Percentiles rank a stretch among this genome's conserved stretches.
These are phyloP conservation scores for Zoanthus solanderi DNA, from an alignment of 92 coral and sea anemone species.

Conservation along the genomic window DNA sequence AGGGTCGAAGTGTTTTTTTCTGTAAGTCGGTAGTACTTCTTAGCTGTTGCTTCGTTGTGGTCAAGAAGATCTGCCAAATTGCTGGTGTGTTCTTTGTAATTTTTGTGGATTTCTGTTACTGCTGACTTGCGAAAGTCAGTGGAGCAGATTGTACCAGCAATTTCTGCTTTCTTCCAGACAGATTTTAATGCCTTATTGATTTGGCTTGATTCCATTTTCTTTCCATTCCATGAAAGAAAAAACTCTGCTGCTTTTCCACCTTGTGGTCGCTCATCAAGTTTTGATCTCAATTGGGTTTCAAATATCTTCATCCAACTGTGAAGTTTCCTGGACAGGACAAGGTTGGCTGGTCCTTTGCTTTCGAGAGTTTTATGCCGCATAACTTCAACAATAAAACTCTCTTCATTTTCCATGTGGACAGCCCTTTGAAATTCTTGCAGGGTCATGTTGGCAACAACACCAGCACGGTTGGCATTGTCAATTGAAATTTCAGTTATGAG, in stretches of 20 bases:
- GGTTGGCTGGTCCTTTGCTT: slow-evolving; percentile 67
- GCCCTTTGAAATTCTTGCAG: slow-evolving; percentile 61
- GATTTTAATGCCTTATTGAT: slow-evolving; percentile 30
- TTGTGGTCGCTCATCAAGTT: neutral
- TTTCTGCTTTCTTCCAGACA: slow-evolving; percentile 60
- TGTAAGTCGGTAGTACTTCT: slow-evolving; percentile 33
- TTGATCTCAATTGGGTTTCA: slow-evolving; percentile 41
- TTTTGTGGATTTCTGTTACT: neutral
- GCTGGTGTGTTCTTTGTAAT: neutral
- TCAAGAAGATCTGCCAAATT: slow-evolving; percentile 49
- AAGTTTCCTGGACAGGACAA: slow-evolving; percentile 48
- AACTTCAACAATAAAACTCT: slow-evolving; percentile 46
- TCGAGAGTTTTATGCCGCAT: slow-evolving; percentile 67
- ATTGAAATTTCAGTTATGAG: slow-evolving; percentile 68
- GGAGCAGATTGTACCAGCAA: slow-evolving; percentile 50
- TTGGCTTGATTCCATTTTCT: slow-evolving; percentile 57
- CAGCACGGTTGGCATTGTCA: slow-evolving; percentile 73
- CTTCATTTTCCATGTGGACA: slow-evolving; percentile 29
- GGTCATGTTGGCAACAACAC: slow-evolving; percentile 75
- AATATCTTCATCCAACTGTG: slow-evolving; percentile 65
- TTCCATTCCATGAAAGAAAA: slow-evolving; percentile 65
- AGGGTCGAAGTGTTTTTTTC: slow-evolving; percentile 15
- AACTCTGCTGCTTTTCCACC: neutral
- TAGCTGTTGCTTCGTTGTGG: slow-evolving; percentile 44
- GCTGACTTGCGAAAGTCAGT: slow-evolving; percentile 55